Evolutionary conservation across 2,113 vertebrate species (phyloP), one percentile per base, ranked within the genome.

Genomic region (Lophochroa leadbeateri): DNA sequence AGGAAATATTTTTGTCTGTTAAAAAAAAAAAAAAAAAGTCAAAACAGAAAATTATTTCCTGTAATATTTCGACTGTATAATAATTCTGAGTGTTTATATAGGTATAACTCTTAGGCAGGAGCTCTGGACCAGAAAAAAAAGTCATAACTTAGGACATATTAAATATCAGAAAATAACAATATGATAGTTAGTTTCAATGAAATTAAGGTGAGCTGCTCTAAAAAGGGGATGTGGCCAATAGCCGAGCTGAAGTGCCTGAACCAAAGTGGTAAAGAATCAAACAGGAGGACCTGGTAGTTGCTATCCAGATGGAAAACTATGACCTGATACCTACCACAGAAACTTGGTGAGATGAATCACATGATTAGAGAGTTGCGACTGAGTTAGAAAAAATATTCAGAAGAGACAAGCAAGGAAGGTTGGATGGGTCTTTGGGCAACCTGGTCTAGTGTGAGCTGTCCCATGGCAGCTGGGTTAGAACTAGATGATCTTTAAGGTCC

Each of bases 141-240:
- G 27, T 33, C 3, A 19, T 28, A 39, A 79, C 53, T 53, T 53
- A 63, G 16, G 6, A 65, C 6, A 83, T 82, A 53, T 63, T 89
- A 86, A 94, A 86, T 80, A 88, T 72, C 13, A 60, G n/a, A 91
- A 89, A 89, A 89, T 76, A 91, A 87, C 7, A 35, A 85, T 78
- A 75, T 63, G 35, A 61, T 63, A 91, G 13, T 3, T 91, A 87
- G 88, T 88, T 85, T 85, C 29, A 64, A 28, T 14, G 18, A 24
- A 65, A 64, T 52, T 27, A 50, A 23, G 10, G 29, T 2, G 1
- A 41, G 17, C 17, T 20, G 6, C 46, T 52, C 17, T 41, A n/a
- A 27, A 20, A 64, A 9, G 17, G 23, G 6, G 23, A 64, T n/a
- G 76, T 25, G 17, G 23, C 37, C 2, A 0, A 33, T 13, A 55